phyloP scores from a whole-genome alignment of 2,888 invertebrate genomes.

The Campoletis raptor region DNA sequence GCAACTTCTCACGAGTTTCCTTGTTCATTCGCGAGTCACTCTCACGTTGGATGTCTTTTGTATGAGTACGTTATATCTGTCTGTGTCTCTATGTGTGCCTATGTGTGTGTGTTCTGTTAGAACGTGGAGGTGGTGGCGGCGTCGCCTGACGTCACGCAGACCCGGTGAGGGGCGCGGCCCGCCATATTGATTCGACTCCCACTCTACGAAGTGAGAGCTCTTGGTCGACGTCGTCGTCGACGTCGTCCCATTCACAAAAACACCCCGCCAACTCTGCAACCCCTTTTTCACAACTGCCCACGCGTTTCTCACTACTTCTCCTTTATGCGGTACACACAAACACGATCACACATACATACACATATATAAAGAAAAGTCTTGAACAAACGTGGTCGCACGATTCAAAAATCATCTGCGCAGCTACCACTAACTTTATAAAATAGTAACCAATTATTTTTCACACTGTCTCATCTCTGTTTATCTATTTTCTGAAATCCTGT shows the following conservation, averaged over 20 bases:
- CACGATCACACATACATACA: not conserved
- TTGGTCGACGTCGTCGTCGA: conserved; percentile 31
- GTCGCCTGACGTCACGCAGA: conserved; percentile 76
- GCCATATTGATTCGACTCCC: conserved; percentile 79
- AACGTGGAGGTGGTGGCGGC: conserved; percentile 35
- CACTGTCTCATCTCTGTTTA: not conserved
- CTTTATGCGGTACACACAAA: conserved; percentile 14
- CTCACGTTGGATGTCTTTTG: not conserved
- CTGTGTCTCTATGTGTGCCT: not conserved
- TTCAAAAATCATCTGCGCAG: conserved; percentile 3
- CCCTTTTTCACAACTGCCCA: conserved; percentile 71
- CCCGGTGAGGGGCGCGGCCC: conserved; percentile 79
- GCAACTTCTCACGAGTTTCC: conserved; percentile 57
- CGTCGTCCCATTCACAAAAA: conserved; percentile 79
- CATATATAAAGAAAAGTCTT: not conserved
- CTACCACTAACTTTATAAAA: not conserved
- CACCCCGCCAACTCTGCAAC: conserved; percentile 72
- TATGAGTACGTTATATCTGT: not conserved
- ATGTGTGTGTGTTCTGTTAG: conserved; percentile 34
- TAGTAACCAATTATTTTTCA: not conserved
- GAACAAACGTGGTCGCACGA: not conserved
- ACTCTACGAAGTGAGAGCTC: conserved; percentile 59
- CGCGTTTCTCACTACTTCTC: conserved; percentile 40
- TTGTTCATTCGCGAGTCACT: conserved; percentile 34
- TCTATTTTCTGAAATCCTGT: not conserved